Evolutionary conservation across 2,113 vertebrate genomes (phyloP), one percentile per base, ranked within the genome.

Genomic region (Anseranas semipalmata): DNA sequence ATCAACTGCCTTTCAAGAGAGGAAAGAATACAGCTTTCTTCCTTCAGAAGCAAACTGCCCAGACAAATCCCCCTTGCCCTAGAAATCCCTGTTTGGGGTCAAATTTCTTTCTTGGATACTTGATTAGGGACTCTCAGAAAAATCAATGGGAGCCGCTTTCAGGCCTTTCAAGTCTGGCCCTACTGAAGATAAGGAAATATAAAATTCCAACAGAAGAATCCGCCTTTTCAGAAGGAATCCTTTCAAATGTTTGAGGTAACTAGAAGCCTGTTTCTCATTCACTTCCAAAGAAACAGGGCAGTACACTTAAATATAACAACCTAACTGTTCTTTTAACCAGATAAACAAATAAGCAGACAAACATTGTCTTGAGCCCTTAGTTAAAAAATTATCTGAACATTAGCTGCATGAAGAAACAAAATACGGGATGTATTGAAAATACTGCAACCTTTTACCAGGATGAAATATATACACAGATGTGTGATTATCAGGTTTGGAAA

Each of bases 101-200:
- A 75, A 65, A 92, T 94, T 90, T 95, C 71, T 92, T 90, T 71
- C 58, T 60, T 81, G 43, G 60, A 37, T 90, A 65, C 55, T 77
- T 93, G 63, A 87, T 85, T 59, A 71, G 24, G 19, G 85, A 86
- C 65, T 92, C 91, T 20, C 46, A 88, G 72, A 88, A 89, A 96
- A 96, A 84, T 92, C 59, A 68, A 71, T 80, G 43, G 68, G 56
- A 95, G 17, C 41, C 67, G 37, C 48, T 93, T 91, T 84, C n/a
- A 80, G 45, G 27, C 25, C 60, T 95, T 88, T 80, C 80, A 91
- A 84, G 81, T 84, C 43, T 71, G 55, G n/a, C 58, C 32, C 15
- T 65, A 19, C n/a, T 74, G 33, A 86, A 90, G 56, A 30, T 48
- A 77, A 95, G 46, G 48, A 86, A 93, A 90, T 90, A 78, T 2